Conservation (phyloP, 2,888 invertebrate species). For the Stegophylla sp. region DNA sequence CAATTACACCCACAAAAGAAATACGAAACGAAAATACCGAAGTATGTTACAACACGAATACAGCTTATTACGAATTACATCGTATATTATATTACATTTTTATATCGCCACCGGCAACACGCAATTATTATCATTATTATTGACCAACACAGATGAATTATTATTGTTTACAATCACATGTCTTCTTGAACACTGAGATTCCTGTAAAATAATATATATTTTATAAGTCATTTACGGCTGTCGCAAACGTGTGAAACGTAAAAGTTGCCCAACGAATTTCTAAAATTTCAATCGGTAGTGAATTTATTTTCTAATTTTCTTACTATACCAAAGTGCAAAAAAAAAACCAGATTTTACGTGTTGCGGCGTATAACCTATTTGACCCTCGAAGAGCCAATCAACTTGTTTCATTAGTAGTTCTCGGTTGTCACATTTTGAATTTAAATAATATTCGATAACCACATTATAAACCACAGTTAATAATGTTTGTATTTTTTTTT, state of each 20-base stretch:
- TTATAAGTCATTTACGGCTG: not conserved
- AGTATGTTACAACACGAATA: conserved; percentile 23
- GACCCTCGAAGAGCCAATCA: not conserved
- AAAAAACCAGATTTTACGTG: not conserved
- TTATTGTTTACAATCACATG: conserved; percentile 10
- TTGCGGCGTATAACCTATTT: not conserved
- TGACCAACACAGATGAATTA: conserved; percentile 18
- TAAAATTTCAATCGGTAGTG: not conserved
- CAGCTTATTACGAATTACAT: not conserved
- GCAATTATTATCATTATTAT: too few species aligned
- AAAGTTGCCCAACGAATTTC: not conserved
- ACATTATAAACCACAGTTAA: not conserved
- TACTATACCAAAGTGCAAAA: not conserved
- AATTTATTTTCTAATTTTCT: too few species aligned
- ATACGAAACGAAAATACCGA: not conserved
- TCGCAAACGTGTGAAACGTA: not conserved
- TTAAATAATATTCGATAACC: conserved; percentile 1
- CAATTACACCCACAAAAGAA: not conserved
- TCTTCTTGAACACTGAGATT: not conserved
- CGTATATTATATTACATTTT: not conserved
- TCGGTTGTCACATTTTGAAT: not conserved
- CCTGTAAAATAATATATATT: not conserved
- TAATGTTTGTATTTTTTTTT: too few species aligned
- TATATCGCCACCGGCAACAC: not conserved
- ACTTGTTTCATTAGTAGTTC: not conserved